Base-by-base conservation (phyloP, 2,888 invertebrate genomes). In the Dermolepida albohirtum region DNA sequence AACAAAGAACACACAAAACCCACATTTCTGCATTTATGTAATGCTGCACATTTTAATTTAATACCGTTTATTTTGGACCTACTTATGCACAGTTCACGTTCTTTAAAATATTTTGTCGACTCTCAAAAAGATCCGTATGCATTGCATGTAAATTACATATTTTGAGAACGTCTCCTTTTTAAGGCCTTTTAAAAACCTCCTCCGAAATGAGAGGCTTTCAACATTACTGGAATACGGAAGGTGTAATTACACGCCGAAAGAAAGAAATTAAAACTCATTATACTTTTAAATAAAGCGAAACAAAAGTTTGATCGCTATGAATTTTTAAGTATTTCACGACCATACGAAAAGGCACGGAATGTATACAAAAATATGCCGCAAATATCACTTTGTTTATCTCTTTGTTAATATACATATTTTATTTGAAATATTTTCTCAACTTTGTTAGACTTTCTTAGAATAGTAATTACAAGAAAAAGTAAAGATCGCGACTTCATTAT, bases 201-300 rank as follows among this genome's bases (percentile, higher is more conserved):
- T 16, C 16, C 14, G 49, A 39, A 47, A 49, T 62, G 47, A 39
- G 29, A 47, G 59, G 34, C 59, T 34, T 14, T 47, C 34, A 49
- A 22, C 47, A 10, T 14, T 47, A 17, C 27, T 29, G 47, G 49
- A 62, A 62, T 49, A 47, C 59, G 47, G 59, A 62, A 47, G 17
- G 59, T 17, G 29, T 47, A 62, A 62, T 62, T 62, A 62, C 59
- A 34, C 59, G 59, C 34, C 16, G 47, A 54, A 47, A 34, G 59
- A 62, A 62, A 62, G 47, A 49, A 62, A 62, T 49, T 62, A 62
- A 62, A 62, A 14, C 59, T 62, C 59, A 62, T 62, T 62, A 62
- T 62, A 62, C 59, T 62, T 62, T 59, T 14, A 59, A 59, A 59
- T 59, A 59, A 34, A 29, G 47, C 59, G 59, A 17, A 62, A 43